Evolutionary conservation across 2,113 vertebrate species (phyloP).

Genomic region (Phocoena phocoena): DNA sequence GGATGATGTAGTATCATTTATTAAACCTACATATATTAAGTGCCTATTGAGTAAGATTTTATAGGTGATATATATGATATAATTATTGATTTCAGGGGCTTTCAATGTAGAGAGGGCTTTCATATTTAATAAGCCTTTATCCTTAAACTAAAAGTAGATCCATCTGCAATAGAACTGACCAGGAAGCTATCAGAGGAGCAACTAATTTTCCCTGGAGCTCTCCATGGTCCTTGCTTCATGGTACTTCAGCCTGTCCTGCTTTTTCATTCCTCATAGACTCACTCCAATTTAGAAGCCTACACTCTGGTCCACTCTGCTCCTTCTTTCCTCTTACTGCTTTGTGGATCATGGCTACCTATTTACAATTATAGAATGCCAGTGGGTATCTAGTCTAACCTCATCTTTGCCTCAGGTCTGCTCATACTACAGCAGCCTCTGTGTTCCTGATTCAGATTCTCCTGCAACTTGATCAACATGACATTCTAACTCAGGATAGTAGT

Average conservation of each 20-base stretch:
- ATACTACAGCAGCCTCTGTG: not conserved
- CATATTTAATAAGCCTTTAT: not conserved
- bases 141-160: not conserved
- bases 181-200: not conserved
- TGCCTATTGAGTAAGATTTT: not conserved
- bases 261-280: not conserved
- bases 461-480: not conserved
- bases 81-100: not conserved
- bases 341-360: not conserved
- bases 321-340: not conserved
- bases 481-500: not conserved
- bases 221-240: slow-evolving; percentile 48
- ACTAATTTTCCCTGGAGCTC: not conserved
- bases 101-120: not conserved
- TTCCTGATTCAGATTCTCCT: not conserved
- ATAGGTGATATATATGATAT: not conserved
- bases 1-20: not conserved
- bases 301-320: not conserved
- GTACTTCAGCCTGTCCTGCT: not conserved
- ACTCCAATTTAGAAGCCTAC: not conserved
- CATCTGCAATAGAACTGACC: not conserved
- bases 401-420: not conserved
- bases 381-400: not conserved
- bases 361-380: not conserved
- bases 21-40: not conserved